A percentile compares a stretch with the other conserved stretches of the same genome.
Conservation (phyloP, 2,888 invertebrate genomes). For the Bhutanitis thaidina region DNA sequence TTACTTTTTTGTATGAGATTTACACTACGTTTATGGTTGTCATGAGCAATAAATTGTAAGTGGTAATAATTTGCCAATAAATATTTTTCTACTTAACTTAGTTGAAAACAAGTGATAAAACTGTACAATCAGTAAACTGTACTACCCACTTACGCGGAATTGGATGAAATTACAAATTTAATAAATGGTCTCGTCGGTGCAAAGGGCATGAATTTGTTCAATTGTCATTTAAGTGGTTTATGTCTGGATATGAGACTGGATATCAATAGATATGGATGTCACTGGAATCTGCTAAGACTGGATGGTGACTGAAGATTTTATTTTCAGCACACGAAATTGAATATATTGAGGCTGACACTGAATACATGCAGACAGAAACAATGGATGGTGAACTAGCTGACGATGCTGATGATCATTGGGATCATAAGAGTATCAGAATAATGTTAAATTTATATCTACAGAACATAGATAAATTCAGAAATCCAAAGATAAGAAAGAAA, state of each 20-base stretch:
- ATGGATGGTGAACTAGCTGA: constrained; percentile 52
- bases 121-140: no score
- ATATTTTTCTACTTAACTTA: no score
- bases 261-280: not conserved
- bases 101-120: no score
- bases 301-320: constrained; percentile 32
- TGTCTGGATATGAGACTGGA: no score
- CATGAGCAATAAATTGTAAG: no score
- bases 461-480: constrained; percentile 62
- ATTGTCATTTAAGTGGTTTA: no score
- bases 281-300: constrained; percentile 11
- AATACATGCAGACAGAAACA: constrained; percentile 48
- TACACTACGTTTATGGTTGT: no score
- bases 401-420: constrained; percentile 66
- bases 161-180: no score
- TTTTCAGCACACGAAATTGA: constrained; percentile 52
- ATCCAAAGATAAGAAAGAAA: constrained; percentile 69
- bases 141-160: no score
- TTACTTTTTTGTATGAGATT: not conserved
- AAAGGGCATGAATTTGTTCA: no score
- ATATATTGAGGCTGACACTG: constrained; percentile 50
- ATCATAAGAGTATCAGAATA: constrained; percentile 47
- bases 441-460: constrained; percentile 59
- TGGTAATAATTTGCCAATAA: no score
- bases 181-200: no score